Percentiles rank a stretch among this genome's conserved stretches.
Evolutionary conservation across 2,113 vertebrate species (phyloP).

Genomic region (Rallus limicola): DNA sequence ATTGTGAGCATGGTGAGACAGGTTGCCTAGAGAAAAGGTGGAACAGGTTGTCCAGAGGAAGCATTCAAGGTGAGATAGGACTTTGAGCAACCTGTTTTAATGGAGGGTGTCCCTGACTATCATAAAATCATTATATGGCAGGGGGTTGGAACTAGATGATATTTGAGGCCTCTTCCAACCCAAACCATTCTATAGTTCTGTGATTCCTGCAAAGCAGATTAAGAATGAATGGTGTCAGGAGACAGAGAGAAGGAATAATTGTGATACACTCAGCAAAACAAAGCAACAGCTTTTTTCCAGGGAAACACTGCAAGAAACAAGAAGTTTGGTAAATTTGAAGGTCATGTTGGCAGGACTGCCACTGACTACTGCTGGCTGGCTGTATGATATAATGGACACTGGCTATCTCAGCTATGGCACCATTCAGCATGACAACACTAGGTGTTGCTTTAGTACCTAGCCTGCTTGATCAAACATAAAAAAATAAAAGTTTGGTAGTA

Average conservation of each 20-base stretch:
- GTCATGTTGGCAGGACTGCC: background rate
- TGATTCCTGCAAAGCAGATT: background rate
- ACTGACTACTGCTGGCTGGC: background rate
- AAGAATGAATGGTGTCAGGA: background rate
- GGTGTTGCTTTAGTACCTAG: background rate
- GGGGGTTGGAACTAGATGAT: too few relatives aligned
- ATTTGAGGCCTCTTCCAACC: too few relatives aligned
- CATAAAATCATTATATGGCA: too few relatives aligned
- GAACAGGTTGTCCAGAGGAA: too few relatives aligned
- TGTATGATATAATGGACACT: background rate
- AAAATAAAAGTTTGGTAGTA: background rate
- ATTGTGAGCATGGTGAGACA: too few relatives aligned
- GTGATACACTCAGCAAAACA: background rate
- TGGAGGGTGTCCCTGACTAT: too few relatives aligned
- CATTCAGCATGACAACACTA: background rate
- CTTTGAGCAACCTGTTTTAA: too few relatives aligned
- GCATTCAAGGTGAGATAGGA: too few relatives aligned
- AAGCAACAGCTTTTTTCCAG: background rate
- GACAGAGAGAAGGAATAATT: background rate
- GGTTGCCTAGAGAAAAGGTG: too few relatives aligned
- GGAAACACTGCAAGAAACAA: background rate
- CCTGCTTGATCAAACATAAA: background rate
- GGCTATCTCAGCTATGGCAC: background rate
- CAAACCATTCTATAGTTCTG: too few relatives aligned
- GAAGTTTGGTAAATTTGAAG: background rate